phyloP scores from a whole-genome alignment of 2,113 vertebrate genomes.

The Stigmatopora nigra region DNA sequence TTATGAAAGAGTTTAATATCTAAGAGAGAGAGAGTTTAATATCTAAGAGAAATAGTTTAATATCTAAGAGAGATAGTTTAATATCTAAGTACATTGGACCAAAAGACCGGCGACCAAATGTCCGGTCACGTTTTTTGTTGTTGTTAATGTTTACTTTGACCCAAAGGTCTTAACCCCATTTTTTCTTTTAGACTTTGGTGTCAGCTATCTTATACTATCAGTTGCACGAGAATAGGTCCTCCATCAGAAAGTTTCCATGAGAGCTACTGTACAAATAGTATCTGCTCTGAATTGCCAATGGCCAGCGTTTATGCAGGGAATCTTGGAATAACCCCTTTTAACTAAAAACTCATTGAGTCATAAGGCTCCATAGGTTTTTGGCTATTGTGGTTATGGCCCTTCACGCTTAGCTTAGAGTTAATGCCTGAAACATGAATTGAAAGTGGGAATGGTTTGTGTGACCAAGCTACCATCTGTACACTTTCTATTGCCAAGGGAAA shows the following conservation, averaged over 20 bases:
- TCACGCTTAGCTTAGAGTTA: background rate
- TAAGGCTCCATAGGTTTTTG: constrained; percentile 21
- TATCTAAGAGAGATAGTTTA: too few species aligned
- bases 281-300: background rate
- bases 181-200: constrained; percentile 23
- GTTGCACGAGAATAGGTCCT: constrained; percentile 32
- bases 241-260: constrained; percentile 34
- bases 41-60: too few species aligned
- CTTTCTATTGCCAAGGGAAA: constrained; percentile 4
- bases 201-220: constrained; percentile 1
- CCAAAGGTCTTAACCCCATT: constrained; percentile 21
- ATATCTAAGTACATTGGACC: too few species aligned
- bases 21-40: too few species aligned
- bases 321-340: constrained; percentile 40
- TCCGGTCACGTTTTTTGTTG: too few species aligned
- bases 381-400: constrained; percentile 1
- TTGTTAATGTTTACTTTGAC: constrained; percentile 1
- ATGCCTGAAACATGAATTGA: constrained; percentile 14
- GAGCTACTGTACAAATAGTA: constrained; percentile 19
- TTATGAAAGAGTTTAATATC: too few species aligned
- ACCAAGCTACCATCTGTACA: constrained; percentile 36
- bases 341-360: constrained; percentile 19
- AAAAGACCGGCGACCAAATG: too few species aligned
- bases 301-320: background rate
- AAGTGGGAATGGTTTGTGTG: constrained; percentile 15